A percentile compares a stretch with the other conserved stretches of the same genome.
Evolutionary conservation across 2,888 invertebrate species (phyloP).

Genomic region (Limulus polyphemus): DNA sequence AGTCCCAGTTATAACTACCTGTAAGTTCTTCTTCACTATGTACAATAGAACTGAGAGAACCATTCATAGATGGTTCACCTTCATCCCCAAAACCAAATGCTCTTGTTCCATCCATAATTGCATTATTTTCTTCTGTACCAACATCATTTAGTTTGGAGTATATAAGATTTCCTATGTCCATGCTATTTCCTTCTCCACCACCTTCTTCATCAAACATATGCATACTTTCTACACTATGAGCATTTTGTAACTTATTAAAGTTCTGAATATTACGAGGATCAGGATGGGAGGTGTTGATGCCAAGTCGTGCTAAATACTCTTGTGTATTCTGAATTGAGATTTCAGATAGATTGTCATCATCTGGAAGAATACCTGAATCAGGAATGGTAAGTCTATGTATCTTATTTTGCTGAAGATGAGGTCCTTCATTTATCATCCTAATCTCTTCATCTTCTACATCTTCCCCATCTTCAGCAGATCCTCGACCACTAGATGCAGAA

Average conservation of each 20-base stretch:
- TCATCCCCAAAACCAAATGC: constrained; percentile 48
- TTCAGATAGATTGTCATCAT: constrained; percentile 64
- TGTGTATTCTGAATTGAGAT: constrained; percentile 87
- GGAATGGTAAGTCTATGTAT: constrained; percentile 34
- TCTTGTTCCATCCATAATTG: constrained; percentile 39
- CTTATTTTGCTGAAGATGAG: constrained; percentile 48
- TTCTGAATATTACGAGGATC: constrained; percentile 13
- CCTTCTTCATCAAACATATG: constrained; percentile 86
- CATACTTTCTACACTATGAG: constrained; percentile 54
- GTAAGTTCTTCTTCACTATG: constrained; percentile 94
- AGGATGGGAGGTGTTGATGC: constrained; percentile 14
- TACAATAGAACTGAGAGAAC: constrained; percentile 51
- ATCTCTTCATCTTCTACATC: constrained; percentile 89
- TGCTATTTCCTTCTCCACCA: constrained; percentile 42
- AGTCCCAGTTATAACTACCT: constrained; percentile 97
- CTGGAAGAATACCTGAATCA: constrained; percentile 40
- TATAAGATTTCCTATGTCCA: constrained; percentile 79
- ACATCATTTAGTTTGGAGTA: constrained; percentile 87
- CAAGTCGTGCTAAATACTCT: constrained; percentile 78
- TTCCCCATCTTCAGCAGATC: constrained; percentile 87
- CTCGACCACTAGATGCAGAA: constrained; percentile 88
- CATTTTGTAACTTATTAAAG: constrained; percentile 22
- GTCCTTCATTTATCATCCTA: constrained; percentile 90
- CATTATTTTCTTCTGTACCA: constrained; percentile 41
- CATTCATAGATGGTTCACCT: constrained; percentile 36